These are phyloP conservation scores for Apocheima hispidaria DNA, from an alignment of 2,888 invertebrate genomes.

Conservation along the genomic window DNA sequence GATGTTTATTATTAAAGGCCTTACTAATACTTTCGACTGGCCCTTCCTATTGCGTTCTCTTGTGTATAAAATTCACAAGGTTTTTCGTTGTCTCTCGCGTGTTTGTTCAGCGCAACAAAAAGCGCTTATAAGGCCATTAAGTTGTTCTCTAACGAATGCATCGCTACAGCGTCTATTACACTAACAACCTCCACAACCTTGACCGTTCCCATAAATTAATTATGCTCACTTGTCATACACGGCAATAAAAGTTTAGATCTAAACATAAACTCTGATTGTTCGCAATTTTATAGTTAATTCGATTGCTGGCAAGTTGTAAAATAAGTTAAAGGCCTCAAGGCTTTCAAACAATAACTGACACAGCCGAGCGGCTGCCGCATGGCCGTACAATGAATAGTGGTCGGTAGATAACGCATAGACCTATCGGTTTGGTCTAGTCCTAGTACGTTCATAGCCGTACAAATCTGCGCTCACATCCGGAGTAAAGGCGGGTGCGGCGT, in stretches of 20 bases:
- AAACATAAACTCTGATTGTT: conserved; percentile 75
- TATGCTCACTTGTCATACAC: conserved; percentile 60
- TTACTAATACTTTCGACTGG: conserved; percentile 63
- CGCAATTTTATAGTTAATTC: conserved; percentile 75
- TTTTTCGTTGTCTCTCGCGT: conserved; percentile 45
- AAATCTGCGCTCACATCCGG: conserved; percentile 83
- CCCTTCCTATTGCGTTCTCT: conserved; percentile 61
- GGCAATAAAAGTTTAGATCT: conserved; percentile 67
- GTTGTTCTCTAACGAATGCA: conserved; percentile 32
- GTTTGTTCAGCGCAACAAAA: conserved; percentile 36
- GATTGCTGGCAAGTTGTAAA: conserved; percentile 72
- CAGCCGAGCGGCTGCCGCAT: conserved; percentile 54
- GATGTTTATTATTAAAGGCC: conserved; percentile 63
- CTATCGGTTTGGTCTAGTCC: conserved; percentile 79
- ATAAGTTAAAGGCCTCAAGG: conserved; percentile 69
- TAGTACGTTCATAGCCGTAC: conserved; percentile 72
- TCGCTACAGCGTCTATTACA: conserved; percentile 15
- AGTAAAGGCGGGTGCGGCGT: conserved; percentile 69
- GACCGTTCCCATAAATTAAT: conserved; percentile 73
- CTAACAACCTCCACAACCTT: conserved; percentile 58
- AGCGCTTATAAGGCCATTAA: conserved; percentile 39
- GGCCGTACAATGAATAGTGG: conserved; percentile 56
- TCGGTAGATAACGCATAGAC: conserved; percentile 68
- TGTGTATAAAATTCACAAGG: conserved; percentile 50
- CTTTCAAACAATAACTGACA: conserved; percentile 63